phyloP scores from a whole-genome alignment of 2,888 invertebrate species.

The Drosophila pseudotakahashii region DNA sequence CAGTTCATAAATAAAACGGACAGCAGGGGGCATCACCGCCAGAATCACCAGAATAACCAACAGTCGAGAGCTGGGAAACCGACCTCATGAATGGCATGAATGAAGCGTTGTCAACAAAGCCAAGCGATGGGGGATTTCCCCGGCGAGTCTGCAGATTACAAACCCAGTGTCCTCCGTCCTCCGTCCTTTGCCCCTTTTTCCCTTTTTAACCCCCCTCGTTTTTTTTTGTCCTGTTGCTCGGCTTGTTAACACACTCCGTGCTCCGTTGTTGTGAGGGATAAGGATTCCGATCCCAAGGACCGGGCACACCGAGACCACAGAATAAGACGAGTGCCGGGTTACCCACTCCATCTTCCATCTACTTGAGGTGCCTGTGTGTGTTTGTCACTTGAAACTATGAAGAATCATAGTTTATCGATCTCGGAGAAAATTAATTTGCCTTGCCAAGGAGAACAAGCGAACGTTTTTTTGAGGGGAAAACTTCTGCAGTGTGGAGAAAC shows the following conservation, averaged over 20 bases:
- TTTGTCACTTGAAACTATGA: conserved; percentile 31
- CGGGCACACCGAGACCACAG: neutral
- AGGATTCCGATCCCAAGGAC: conserved; percentile 2
- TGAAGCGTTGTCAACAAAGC: conserved; percentile 74
- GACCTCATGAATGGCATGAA: conserved; percentile 68
- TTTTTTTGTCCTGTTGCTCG: conserved; percentile 51
- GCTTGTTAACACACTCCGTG: conserved; percentile 58
- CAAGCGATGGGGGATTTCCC: conserved; percentile 45
- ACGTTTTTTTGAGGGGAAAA: conserved; percentile 13
- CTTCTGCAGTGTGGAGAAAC: conserved; percentile 8
- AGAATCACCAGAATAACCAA: neutral
- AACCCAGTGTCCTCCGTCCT: neutral
- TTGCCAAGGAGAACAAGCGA: conserved; percentile 7
- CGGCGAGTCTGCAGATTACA: conserved; percentile 21
- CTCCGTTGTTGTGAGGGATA: conserved; percentile 3
- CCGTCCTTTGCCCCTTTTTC: neutral
- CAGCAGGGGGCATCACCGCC: conserved; percentile 9
- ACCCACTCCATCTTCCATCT: conserved; percentile 12
- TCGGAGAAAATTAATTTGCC: conserved; percentile 30
- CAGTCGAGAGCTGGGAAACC: conserved; percentile 9
- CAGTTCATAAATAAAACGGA: conserved; percentile 69
- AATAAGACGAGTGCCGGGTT: conserved; percentile 25
- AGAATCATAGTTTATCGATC: conserved; percentile 29
- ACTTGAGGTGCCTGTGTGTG: conserved; percentile 3
- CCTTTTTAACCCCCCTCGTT: neutral